Percentiles rank a stretch among this genome's conserved stretches.
Conservation (phyloP, 2,113 vertebrate species). For the Neomonachus schauinslandi region DNA sequence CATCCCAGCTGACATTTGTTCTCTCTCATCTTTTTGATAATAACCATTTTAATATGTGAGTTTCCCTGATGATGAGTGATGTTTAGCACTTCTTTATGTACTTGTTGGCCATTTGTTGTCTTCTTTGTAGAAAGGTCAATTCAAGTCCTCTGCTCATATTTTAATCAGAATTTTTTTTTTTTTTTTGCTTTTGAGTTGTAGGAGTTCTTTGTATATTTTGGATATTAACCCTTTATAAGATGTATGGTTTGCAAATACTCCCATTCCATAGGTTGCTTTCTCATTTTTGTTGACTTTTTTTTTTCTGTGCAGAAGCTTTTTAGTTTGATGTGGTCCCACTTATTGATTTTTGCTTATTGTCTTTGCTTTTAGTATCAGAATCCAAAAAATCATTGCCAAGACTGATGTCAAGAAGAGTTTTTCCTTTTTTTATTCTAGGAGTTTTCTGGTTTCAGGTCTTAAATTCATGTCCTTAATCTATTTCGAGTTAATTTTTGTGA, state of each 20-base stretch:
- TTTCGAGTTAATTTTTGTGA: not conserved
- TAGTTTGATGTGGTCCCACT: not conserved
- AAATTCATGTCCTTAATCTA: not conserved
- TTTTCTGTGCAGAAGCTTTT: not conserved
- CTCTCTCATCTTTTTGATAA: not conserved
- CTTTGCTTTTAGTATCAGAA: not conserved
- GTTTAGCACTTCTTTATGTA: not conserved
- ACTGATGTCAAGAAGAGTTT: not conserved
- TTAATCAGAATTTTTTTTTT: not conserved
- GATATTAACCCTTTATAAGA: not conserved
- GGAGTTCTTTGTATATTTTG: not conserved
- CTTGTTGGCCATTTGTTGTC: not conserved
- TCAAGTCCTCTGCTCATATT: not conserved
- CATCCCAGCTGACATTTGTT: not conserved
- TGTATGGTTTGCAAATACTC: not conserved
- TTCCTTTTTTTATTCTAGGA: not conserved
- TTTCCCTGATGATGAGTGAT: not conserved
- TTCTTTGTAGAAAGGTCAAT: not conserved
- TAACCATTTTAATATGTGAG: not conserved
- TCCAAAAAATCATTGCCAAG: not conserved
- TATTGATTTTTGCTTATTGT: not conserved
- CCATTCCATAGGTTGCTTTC: not conserved
- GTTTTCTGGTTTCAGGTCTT: not conserved
- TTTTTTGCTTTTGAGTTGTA: not conserved
- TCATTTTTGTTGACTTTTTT: not conserved